phyloP scores from a whole-genome alignment of 2,888 invertebrate genomes.

The Tetragnatha montana region DNA sequence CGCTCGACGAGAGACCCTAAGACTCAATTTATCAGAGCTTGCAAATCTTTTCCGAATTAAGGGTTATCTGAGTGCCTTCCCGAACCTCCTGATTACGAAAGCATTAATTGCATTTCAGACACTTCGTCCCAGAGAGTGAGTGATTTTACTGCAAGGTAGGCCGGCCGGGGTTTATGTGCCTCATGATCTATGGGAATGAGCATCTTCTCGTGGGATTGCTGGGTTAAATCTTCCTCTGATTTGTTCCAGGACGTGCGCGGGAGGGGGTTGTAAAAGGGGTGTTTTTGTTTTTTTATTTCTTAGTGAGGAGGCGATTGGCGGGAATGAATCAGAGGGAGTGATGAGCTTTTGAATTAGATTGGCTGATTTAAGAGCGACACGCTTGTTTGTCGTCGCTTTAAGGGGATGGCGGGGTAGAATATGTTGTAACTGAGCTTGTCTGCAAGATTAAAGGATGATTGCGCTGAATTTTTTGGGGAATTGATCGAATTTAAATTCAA shows the following conservation, averaged over 20 bases:
- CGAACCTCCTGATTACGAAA: slow-evolving; percentile 54
- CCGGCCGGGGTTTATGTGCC: slow-evolving; percentile 38
- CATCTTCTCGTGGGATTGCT: slow-evolving; percentile 8
- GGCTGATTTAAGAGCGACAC: not conserved
- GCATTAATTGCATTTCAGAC: slow-evolving; percentile 60
- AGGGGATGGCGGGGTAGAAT: too few relatives aligned
- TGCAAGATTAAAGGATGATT: too few relatives aligned
- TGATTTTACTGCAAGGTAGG: slow-evolving; percentile 57
- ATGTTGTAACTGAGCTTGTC: too few relatives aligned
- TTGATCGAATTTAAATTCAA: too few relatives aligned
- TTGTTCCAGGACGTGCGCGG: not conserved
- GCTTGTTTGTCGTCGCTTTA: not conserved
- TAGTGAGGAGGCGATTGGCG: not conserved
- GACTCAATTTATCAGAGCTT: slow-evolving; percentile 51
- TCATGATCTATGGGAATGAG: slow-evolving; percentile 34
- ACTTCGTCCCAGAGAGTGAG: slow-evolving; percentile 27
- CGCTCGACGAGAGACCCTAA: slow-evolving; percentile 2
- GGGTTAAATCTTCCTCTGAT: slow-evolving; percentile 37
- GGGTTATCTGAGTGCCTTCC: slow-evolving; percentile 28
- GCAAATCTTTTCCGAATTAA: slow-evolving; percentile 63
- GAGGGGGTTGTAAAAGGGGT: not conserved
- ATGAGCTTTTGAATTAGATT: not conserved
- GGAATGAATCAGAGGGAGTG: not conserved
- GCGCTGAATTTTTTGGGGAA: too few relatives aligned
- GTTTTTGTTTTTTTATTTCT: not conserved